These are phyloP conservation scores for Ellobius talpinus DNA, from an alignment of 2,113 vertebrate species.

Conservation along the genomic window DNA sequence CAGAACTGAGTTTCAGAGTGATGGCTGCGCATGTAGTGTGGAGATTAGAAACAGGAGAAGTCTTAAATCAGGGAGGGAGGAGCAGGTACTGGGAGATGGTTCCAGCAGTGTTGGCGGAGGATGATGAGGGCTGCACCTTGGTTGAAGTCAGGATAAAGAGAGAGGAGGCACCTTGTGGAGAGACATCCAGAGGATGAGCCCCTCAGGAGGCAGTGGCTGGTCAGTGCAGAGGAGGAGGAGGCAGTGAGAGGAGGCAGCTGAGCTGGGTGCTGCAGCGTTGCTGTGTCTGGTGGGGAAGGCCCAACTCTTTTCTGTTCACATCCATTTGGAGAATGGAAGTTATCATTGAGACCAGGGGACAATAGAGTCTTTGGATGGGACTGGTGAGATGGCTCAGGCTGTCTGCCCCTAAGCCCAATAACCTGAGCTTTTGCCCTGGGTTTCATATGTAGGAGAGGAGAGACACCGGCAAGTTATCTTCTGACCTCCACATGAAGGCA, in stretches of 20 bases:
- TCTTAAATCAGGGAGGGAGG: slow-evolving; percentile 44
- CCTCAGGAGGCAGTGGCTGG: not conserved
- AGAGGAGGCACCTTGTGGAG: not conserved
- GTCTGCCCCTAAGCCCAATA: not conserved
- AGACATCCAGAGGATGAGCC: not conserved
- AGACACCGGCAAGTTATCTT: too few relatives aligned
- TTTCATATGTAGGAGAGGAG: not conserved
- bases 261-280: not conserved
- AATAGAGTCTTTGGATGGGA: not conserved
- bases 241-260: not conserved
- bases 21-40: not conserved
- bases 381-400: not conserved
- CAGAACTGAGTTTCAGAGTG: slow-evolving; percentile 16
- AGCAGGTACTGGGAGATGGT: not conserved
- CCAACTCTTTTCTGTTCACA: not conserved
- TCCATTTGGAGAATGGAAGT: not conserved
- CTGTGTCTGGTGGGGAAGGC: not conserved
- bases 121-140: not conserved
- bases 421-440: not conserved
- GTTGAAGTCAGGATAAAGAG: not conserved
- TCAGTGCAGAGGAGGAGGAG: not conserved
- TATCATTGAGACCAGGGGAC: not conserved
- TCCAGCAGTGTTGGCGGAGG: not conserved
- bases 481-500: not conserved
- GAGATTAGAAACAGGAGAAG: slow-evolving; percentile 28